phyloP scores from a whole-genome alignment of 1,140 invertebrate genomes.

The Vanessa atalanta region DNA sequence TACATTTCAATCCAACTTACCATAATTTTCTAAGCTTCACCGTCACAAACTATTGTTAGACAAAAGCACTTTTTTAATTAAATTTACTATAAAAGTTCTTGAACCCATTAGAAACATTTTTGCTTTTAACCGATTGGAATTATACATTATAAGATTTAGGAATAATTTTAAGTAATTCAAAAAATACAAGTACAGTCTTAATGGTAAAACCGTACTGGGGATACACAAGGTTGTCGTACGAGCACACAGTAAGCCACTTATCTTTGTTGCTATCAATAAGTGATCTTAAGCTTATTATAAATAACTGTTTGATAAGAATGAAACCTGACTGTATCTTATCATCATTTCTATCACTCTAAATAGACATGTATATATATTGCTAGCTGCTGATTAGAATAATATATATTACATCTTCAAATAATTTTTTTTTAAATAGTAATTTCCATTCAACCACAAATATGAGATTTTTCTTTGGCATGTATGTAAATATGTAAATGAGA shows the following conservation, averaged over 20 bases:
- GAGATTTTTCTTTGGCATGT: too few species aligned
- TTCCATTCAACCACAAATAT: too few species aligned
- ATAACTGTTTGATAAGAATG: constrained; percentile 75
- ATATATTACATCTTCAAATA: background rate
- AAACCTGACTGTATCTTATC: constrained; percentile 73
- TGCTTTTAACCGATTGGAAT: constrained; percentile 50
- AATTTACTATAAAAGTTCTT: constrained; percentile 64
- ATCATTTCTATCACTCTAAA: constrained; percentile 55
- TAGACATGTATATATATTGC: constrained; percentile 36
- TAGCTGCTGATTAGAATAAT: constrained; percentile 25
- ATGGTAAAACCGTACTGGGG: constrained; percentile 56
- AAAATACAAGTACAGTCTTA: constrained; percentile 51
- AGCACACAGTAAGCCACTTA: constrained; percentile 59
- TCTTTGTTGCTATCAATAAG: constrained; percentile 71
- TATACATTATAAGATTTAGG: constrained; percentile 47
- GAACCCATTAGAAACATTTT: constrained; percentile 63
- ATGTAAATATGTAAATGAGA: too few species aligned
- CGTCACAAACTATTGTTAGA: constrained; percentile 62
- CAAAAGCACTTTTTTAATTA: constrained; percentile 54
- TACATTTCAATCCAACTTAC: constrained; percentile 50
- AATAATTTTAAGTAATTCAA: constrained; percentile 5
- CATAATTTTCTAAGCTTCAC: constrained; percentile 53
- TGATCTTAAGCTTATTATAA: constrained; percentile 77
- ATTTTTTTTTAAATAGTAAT: background rate
- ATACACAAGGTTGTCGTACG: constrained; percentile 48